Base-by-base conservation (phyloP, 2,888 invertebrate species). In the Callyntrura sp. region DNA sequence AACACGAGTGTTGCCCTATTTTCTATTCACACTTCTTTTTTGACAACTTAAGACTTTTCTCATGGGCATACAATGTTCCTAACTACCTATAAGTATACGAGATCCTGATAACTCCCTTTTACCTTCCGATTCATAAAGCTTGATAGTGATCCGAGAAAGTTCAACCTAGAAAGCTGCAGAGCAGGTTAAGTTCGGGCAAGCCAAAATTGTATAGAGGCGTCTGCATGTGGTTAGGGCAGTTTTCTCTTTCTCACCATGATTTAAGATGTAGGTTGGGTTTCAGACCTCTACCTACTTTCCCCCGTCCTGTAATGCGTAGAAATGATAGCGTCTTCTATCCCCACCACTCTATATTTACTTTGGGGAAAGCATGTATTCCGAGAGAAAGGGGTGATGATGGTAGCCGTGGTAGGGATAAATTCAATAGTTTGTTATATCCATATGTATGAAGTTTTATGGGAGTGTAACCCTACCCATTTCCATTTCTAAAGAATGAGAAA, bases 401-500 rank as follows among this genome's bases (percentile, higher is more conserved):
- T 35, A 35, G 6, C 35, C 2, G 35, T 6, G 35, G 35, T 11
- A 14, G 12, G 9, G 51, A 51, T 51, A 51, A 51, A 51, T 51
- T 51, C 51, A 51, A 51, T 51, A 51, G 51, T 2, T 51, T 3
- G 51, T 12, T 51, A 48, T 35, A 14, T 60, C 51, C 28, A 51
- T 55, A 68, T 82, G 82, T 20, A 82, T 82, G 65, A 82, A 62
- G 57, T 81, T 79, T 78, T 57, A 20, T 81, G 78, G 51, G 12
- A 81, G 60, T 60, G 57, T 57, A 45, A 65, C 65, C 17, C 82
- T 68, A 68, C 25, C 25, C 25, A 83, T 83, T 83, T 83, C 82
- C 82, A 83, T 83, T 83, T 83, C 48, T 60, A 81, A 81, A 43
- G 81, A 81, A 76, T 51, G 51, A 11, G 35, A 20, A 76, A 84